A percentile compares a stretch with the other conserved stretches of the same genome.
Conservation (phyloP, 2,113 vertebrate genomes). For the Anolis carolinensis region DNA sequence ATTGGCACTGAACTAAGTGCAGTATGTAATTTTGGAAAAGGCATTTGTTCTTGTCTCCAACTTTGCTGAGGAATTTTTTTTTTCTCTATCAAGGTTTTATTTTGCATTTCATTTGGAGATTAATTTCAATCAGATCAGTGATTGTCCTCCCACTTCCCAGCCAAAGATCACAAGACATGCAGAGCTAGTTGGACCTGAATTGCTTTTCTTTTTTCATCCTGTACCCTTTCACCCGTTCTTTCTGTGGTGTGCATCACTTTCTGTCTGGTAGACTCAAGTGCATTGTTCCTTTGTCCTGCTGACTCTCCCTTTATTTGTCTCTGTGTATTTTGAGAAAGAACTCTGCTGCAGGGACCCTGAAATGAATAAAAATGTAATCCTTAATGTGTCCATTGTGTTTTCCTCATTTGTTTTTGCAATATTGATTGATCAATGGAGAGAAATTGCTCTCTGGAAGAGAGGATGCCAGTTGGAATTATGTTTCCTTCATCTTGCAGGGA, state of each 20-base stretch:
- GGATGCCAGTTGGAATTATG: conserved; percentile 84
- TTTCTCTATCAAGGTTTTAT: neutral
- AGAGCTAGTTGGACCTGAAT: conserved; percentile 7
- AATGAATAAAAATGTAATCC: conserved; percentile 82
- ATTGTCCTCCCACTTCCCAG: neutral
- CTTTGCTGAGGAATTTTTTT: neutral
- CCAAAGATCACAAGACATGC: neutral
- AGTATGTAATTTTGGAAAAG: neutral
- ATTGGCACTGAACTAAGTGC: neutral
- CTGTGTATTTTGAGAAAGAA: conserved; percentile 47
- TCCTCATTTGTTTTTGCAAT: conserved; percentile 80
- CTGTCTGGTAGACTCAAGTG: conserved; percentile 50
- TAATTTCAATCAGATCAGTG: neutral
- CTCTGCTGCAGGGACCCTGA: conserved; percentile 77
- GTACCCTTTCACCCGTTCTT: neutral
- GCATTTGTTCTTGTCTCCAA: neutral
- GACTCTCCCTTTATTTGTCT: neutral
- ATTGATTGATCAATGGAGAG: conserved; percentile 80
- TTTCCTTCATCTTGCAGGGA: conserved; percentile 83
- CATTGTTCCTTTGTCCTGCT: conserved; percentile 65
- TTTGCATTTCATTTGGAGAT: conserved; percentile 9
- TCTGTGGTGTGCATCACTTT: neutral
- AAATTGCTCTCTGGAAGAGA: conserved; percentile 81
- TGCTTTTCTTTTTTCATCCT: conserved; percentile 6
- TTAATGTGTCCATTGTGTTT: conserved; percentile 71